phyloP scores from a whole-genome alignment of 2,797 vertebrate species.

The Mormyrops boulengeri region DNA sequence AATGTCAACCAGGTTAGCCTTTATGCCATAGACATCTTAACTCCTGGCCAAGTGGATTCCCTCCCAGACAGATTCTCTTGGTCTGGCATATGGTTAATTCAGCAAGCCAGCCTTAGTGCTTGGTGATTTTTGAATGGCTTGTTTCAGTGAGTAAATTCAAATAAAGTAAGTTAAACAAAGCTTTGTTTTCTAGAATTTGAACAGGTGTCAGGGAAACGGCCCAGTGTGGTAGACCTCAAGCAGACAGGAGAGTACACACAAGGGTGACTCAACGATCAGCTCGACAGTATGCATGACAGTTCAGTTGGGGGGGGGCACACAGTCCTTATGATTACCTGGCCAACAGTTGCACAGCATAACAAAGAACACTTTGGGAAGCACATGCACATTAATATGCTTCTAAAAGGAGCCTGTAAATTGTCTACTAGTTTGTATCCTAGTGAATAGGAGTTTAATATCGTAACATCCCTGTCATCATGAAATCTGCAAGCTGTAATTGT shows the following conservation, averaged over 20 bases:
- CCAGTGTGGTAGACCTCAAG: constrained; percentile 34
- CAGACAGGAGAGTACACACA: constrained; percentile 22
- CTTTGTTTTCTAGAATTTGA: constrained; percentile 53
- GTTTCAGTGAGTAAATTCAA: constrained; percentile 51
- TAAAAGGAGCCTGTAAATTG: background rate
- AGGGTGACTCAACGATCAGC: no score
- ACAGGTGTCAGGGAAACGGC: constrained; percentile 54
- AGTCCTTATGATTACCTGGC: background rate
- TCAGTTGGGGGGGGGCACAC: background rate
- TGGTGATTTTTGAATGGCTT: constrained; percentile 32
- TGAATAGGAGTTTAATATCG: background rate
- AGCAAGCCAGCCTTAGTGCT: constrained; percentile 30
- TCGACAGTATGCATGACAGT: background rate
- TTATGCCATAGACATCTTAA: constrained; percentile 32
- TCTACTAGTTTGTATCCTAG: background rate
- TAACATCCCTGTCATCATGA: background rate
- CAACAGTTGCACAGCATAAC: constrained; percentile 29
- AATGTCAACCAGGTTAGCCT: constrained; percentile 20
- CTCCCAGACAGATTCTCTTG: constrained; percentile 26
- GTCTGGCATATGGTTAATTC: constrained; percentile 25
- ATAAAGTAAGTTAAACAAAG: constrained; percentile 50
- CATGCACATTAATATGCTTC: background rate
- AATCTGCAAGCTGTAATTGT: background rate
- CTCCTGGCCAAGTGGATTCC: background rate
- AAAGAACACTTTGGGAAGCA: background rate